Evolutionary conservation across 2,797 vertebrate genomes (phyloP).

Genomic region (Melanotaenia maccullochi): DNA sequence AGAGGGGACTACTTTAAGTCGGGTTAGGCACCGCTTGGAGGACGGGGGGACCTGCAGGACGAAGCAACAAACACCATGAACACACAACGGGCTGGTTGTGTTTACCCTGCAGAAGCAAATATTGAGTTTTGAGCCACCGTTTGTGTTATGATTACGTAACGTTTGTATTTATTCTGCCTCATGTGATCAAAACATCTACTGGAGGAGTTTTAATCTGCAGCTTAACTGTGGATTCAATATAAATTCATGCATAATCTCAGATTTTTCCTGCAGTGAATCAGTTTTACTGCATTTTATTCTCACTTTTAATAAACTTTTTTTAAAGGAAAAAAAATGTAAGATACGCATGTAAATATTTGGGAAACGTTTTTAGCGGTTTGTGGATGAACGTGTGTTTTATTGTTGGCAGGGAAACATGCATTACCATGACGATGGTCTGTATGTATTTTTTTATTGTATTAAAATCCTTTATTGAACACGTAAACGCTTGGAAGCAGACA

Average conservation of each 20-base stretch:
- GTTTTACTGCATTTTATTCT: constrained; percentile 20
- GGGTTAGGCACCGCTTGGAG: neutral
- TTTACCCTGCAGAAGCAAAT: constrained; percentile 14
- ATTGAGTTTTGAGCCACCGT: neutral
- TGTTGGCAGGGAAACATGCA: neutral
- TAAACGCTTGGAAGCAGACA: neutral
- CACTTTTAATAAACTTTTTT: constrained; percentile 7
- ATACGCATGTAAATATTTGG: constrained; percentile 61
- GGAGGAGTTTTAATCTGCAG: neutral
- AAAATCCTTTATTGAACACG: constrained; percentile 49
- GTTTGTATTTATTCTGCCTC: constrained; percentile 51
- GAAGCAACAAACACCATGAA: neutral
- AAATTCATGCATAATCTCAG: neutral
- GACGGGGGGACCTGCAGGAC: neutral
- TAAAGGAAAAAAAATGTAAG: neutral
- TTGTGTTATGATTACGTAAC: neutral
- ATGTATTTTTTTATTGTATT: constrained; percentile 52
- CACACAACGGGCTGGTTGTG: neutral
- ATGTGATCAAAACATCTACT: constrained; percentile 5
- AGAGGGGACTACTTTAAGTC: neutral
- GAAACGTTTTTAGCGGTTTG: constrained; percentile 28
- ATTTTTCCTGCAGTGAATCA: constrained; percentile 1
- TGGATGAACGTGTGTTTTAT: constrained; percentile 4
- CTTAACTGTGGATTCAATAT: neutral
- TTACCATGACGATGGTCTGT: constrained; percentile 29